Evolutionary conservation across 2,797 vertebrate genomes (phyloP).

Genomic region (Odontamblyopus lacepedii): DNA sequence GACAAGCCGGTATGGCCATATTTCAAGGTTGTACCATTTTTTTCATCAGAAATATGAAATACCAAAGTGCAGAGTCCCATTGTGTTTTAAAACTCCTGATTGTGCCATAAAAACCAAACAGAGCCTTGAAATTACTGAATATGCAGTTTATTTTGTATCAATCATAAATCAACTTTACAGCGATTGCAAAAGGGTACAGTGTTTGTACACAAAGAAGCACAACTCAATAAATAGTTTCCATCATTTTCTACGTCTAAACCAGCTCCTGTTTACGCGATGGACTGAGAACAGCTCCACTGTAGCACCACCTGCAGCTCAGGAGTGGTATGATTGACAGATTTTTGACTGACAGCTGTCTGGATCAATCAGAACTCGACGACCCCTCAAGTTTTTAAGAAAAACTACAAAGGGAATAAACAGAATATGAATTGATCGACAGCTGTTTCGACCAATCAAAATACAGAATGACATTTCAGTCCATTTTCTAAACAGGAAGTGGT

Average conservation of each 20-base stretch:
- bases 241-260: constrained; percentile 1
- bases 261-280: neutral
- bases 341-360: neutral
- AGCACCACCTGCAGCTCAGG: neutral
- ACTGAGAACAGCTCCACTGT: neutral
- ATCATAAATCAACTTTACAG: constrained; percentile 17
- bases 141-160: constrained; percentile 14
- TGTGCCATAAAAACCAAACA: neutral
- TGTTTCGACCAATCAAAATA: neutral
- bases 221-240: constrained; percentile 15
- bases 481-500: constrained; percentile 2
- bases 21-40: too few species aligned
- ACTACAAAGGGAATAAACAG: neutral
- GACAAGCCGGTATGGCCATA: too few species aligned
- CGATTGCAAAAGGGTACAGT: constrained; percentile 14
- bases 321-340: neutral
- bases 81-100: too few species aligned
- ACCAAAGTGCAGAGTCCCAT: too few species aligned
- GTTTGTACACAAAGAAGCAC: constrained; percentile 13
- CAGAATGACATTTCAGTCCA: neutral
- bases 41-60: too few species aligned
- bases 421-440: neutral
- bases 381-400: neutral
- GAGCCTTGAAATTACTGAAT: neutral
- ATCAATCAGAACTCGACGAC: neutral